Percentiles rank a stretch among this genome's conserved stretches.
phyloP scores from a whole-genome alignment of 2,888 invertebrate genomes.

The Eilema caniola region DNA sequence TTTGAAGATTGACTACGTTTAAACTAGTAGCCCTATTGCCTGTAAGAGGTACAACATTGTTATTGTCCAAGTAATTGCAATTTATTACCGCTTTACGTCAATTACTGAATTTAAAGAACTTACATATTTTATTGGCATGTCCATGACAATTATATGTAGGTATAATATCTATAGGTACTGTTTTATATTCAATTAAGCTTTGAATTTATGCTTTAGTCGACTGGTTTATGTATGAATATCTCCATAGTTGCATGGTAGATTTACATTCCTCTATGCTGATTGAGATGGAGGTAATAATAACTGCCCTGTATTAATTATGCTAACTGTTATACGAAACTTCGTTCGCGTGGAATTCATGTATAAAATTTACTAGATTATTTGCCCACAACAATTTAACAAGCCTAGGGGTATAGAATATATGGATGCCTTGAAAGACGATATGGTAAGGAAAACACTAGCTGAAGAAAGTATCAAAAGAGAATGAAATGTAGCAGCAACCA shows the following conservation, averaged over 20 bases:
- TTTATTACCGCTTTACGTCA: conserved; percentile 47
- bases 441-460: too few relatives aligned
- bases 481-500: too few relatives aligned
- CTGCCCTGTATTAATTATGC: background rate
- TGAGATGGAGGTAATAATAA: background rate
- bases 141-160: background rate
- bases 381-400: too few relatives aligned
- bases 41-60: conserved; percentile 31
- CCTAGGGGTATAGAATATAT: too few relatives aligned
- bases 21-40: conserved; percentile 15
- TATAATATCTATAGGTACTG: background rate
- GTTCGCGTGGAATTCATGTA: background rate
- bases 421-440: too few relatives aligned
- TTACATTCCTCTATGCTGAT: background rate
- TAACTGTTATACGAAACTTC: background rate
- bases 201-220: background rate
- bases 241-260: background rate
- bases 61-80: conserved; percentile 46
- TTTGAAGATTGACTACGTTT: background rate
- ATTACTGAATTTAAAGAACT: conserved; percentile 45
- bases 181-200: background rate
- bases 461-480: too few relatives aligned
- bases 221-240: background rate
- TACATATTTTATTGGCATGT: conserved; percentile 15
- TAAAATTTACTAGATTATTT: background rate